Base-by-base conservation (phyloP, 2,113 vertebrate species). In the Chinchilla lanigera region DNA sequence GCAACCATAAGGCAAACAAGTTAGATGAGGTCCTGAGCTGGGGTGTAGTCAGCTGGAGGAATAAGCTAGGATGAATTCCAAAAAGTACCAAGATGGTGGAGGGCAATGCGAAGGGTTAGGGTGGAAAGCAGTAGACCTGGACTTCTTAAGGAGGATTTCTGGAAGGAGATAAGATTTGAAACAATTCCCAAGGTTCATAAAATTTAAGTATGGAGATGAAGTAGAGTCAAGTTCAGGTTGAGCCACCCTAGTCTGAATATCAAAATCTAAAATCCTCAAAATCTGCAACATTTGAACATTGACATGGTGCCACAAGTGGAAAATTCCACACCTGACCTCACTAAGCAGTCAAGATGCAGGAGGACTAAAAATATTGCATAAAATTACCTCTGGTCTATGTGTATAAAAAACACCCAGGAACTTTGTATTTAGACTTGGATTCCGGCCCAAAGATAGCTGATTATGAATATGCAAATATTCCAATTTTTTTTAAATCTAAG, bases 31-130 rank as follows among this genome's bases (percentile, higher is more conserved):
- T 38, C 50, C 61, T 81, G 44, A 85, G 24, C 65, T 44, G 58
- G n/a, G 13, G 38, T 56, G 3, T 38, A 11, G 28, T 58, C 35
- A 47, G 1, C 2, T 89, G 50, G 41, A 93, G 86, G 35, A 19
- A 93, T 94, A 93, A 88, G n/a, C 75, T 56, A 92, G 38, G 12
- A 28, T 58, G 33, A 56, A 61, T 60, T 91, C 83, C 56, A 96
- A 65, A 77, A 93, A 92, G 67, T 85, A 20, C 24, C 67, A 56
- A 56, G 54, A 80, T 16, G 12, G 14, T n/a, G 19, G 52, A 58
- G 33, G 12, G 7, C 26, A 16, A 13, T 35, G 1, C 9, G 10
- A 26, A 91, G 60, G 41, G 20, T 13, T n/a, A 30, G 17, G 5
- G 26, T 71, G 20, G 58, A 90, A 91, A 83, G 2, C 5, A 47